phyloP scores from a whole-genome alignment of 2,113 vertebrate genomes.

The Benitochromis conjunctus region DNA sequence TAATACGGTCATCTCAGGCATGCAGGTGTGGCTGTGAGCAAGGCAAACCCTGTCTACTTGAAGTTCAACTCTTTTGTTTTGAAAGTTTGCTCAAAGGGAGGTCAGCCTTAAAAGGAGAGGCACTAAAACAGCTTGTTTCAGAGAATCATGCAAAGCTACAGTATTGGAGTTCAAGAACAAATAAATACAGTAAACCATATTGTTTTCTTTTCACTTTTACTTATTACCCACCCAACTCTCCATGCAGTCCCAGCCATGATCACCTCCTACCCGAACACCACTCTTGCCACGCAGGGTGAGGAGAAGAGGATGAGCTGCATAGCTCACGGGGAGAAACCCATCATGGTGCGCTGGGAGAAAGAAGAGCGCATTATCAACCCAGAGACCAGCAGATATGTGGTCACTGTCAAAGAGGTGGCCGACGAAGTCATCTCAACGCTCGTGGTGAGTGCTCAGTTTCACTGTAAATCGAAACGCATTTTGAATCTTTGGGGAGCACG shows the following conservation, averaged over 20 bases:
- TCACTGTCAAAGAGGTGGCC: slow-evolving; percentile 90
- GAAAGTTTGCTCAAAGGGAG: neutral
- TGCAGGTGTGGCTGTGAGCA: neutral
- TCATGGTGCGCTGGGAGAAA: slow-evolving; percentile 99
- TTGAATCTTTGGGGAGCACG: neutral
- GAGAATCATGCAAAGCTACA: neutral
- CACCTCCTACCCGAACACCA: slow-evolving; percentile 97
- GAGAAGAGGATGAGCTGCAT: slow-evolving; percentile 97
- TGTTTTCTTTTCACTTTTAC: neutral
- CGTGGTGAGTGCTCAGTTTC: slow-evolving; percentile 74
- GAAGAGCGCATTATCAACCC: slow-evolving; percentile 97
- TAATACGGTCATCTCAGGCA: neutral
- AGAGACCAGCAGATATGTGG: slow-evolving; percentile 93
- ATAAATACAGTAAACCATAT: neutral
- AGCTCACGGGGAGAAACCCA: slow-evolving; percentile 94
- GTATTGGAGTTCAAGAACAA: neutral
- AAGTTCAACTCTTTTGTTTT: neutral
- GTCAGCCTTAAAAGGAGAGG: neutral
- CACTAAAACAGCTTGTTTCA: neutral
- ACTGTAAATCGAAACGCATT: neutral
- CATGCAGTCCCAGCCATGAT: slow-evolving; percentile 96
- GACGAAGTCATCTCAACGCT: slow-evolving; percentile 94
- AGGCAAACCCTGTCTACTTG: neutral
- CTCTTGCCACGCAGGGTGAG: slow-evolving; percentile 93
- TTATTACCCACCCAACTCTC: neutral